A percentile compares a stretch with the other conserved stretches of the same genome.
phyloP scores from a whole-genome alignment of 2,113 vertebrate species.

The Balaeniceps rex region DNA sequence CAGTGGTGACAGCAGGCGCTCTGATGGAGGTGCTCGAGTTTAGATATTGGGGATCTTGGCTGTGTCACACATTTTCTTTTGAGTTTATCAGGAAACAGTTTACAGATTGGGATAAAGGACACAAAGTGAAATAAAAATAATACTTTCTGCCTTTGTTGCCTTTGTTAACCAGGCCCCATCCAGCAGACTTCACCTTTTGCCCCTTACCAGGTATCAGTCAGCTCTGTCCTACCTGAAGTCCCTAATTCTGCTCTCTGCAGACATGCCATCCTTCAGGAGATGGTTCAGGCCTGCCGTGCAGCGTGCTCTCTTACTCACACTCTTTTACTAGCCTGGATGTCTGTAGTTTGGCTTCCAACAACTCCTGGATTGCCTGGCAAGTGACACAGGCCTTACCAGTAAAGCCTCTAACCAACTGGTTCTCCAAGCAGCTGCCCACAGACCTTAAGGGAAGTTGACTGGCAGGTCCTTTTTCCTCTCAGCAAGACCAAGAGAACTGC shows the following conservation, averaged over 20 bases:
- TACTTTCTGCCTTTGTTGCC: neutral
- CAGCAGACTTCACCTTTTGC: neutral
- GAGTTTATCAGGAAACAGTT: neutral
- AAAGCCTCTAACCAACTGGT: neutral
- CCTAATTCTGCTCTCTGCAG: neutral
- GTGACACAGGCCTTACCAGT: neutral
- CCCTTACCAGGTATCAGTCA: neutral
- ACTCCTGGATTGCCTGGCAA: neutral
- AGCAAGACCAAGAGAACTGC: neutral
- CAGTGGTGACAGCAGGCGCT: neutral
- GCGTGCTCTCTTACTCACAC: neutral
- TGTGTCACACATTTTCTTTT: neutral
- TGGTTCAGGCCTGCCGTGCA: neutral
- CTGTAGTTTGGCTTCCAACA: neutral
- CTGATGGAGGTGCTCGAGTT: neutral
- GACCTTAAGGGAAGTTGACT: neutral
- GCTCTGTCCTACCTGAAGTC: neutral
- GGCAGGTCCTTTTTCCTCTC: neutral
- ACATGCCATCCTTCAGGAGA: neutral
- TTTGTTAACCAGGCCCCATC: neutral
- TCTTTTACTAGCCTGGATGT: neutral
- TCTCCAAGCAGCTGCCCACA: neutral
- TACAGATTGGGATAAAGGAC: neutral
- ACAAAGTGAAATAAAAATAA: neutral
- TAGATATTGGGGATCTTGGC: neutral